These are phyloP conservation scores for Notiomystis cincta DNA, from an alignment of 2,113 vertebrate genomes.

Conservation along the genomic window DNA sequence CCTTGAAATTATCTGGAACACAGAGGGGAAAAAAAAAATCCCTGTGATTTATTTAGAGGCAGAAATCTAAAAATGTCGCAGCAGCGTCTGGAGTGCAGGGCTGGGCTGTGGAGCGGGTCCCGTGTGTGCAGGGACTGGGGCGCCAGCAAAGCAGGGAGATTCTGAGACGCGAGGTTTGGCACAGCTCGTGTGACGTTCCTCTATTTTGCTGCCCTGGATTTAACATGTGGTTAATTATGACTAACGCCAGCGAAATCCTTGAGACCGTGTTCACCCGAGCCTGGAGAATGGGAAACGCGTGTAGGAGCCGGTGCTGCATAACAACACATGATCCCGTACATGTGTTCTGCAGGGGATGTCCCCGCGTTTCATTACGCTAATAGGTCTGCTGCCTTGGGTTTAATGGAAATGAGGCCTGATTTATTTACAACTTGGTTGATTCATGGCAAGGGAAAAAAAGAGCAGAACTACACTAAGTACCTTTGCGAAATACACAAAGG, in stretches of 20 bases:
- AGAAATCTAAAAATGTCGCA: not conserved
- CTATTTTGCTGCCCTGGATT: not conserved
- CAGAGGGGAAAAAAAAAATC: accelerated
- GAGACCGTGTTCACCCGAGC: not conserved
- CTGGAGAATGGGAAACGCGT: accelerated
- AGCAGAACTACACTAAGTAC: not conserved
- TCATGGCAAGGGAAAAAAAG: not conserved
- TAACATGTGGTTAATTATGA: not conserved
- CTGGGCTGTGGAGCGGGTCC: not conserved
- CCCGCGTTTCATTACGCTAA: not conserved
- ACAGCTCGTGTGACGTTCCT: not conserved
- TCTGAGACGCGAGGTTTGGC: accelerated
- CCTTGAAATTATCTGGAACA: slow-evolving; percentile 11
- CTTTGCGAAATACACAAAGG: not conserved
- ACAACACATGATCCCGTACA: accelerated
- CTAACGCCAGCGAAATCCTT: not conserved
- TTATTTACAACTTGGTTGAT: not conserved
- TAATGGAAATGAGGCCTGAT: not conserved
- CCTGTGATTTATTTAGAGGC: not conserved
- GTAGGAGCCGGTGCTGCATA: accelerated
- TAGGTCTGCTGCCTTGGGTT: not conserved
- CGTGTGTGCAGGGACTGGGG: not conserved
- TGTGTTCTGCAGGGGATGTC: accelerated
- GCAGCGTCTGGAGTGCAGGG: not conserved
- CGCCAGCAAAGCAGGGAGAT: not conserved